Base-by-base conservation (phyloP, 2,888 invertebrate species). In the Cryptosula pallasiana region DNA sequence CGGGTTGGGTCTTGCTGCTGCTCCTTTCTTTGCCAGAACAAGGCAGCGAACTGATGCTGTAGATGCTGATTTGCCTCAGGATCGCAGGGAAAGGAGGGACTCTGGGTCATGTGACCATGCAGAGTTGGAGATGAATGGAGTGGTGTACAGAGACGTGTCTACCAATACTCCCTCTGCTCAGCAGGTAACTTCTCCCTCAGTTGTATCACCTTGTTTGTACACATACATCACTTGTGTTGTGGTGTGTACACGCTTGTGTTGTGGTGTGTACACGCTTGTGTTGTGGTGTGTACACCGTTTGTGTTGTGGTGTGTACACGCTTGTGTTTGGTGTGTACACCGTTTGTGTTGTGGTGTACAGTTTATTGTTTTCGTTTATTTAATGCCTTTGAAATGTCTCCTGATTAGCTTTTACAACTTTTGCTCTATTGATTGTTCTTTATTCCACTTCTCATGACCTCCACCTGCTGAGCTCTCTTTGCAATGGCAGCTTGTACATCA, bases 101-200 rank as follows among this genome's bases (percentile, higher is more conserved):
- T 76, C 75, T 1, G 76, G 76, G 34, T 73, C 74, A 25, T 75
- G 75, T 72, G 76, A 76, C 69, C 75, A 74, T 58, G 16, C 45
- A 25, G 73, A 75, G 63, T 29, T 25, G 23, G 76, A 75, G 55
- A 34, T 57, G 36, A 73, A 76, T 57, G 73, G 72, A 13, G 23
- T 73, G 35, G 71, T 73, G 9, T 54, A 71, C 29, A 71, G 71
- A 35, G 75, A 76, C 71, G 75, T 72, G 27, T 70, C 72, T 27
- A 77, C 75, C 45, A 77, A 77, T 69, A 77, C 76, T 27, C 55
- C 74, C 20, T 45, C 73, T 20, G 71, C 73, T 45, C 73, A 73
- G 32, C 75, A 76, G 73, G 76, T 76, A 71, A 73, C 73, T 69
- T 32, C n/a, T 27, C 0, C 2, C 20, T 16, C 45, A 45, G 45